Percentiles rank a stretch among this genome's conserved stretches.
Conservation (phyloP, 2,888 invertebrate genomes). For the Sisyra nigra region DNA sequence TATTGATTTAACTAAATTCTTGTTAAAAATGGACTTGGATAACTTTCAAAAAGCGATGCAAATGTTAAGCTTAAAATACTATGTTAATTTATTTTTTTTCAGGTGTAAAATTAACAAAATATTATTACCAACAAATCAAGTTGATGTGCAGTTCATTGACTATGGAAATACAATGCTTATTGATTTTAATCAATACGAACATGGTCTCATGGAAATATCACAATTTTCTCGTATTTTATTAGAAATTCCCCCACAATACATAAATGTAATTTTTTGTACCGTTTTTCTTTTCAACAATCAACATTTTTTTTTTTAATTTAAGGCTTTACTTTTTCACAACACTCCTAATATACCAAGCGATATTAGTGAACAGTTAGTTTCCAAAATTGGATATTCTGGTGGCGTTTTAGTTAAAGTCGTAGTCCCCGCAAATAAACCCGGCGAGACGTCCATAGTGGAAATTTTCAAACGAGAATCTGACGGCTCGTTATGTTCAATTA, state of each 20-base stretch:
- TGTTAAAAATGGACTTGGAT: too few relatives aligned
- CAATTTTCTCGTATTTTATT: background rate
- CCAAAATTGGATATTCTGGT: conserved; percentile 17
- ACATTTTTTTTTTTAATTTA: background rate
- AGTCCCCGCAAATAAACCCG: conserved; percentile 16
- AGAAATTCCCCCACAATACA: conserved; percentile 6
- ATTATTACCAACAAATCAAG: background rate
- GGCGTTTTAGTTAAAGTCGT: conserved; percentile 35
- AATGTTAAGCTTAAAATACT: too few relatives aligned
- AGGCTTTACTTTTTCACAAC: background rate
- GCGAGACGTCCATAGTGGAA: conserved; percentile 37
- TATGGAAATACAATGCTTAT: conserved; percentile 5
- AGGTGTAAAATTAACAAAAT: conserved; percentile 4
- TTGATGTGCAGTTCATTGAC: conserved; percentile 2
- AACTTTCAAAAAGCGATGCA: too few relatives aligned
- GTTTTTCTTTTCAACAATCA: background rate
- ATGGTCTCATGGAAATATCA: conserved; percentile 2
- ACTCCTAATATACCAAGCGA: conserved; percentile 18
- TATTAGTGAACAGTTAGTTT: conserved; percentile 22
- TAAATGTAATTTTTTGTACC: conserved; percentile 2
- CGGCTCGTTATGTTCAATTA: conserved; percentile 49
- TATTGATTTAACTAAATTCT: too few relatives aligned
- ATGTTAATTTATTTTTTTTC: too few relatives aligned
- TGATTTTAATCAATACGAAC: conserved; percentile 2
- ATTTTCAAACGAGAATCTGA: conserved; percentile 50